Conservation (phyloP, 2,797 vertebrate genomes). For the Amblyopsis hoosieri region DNA sequence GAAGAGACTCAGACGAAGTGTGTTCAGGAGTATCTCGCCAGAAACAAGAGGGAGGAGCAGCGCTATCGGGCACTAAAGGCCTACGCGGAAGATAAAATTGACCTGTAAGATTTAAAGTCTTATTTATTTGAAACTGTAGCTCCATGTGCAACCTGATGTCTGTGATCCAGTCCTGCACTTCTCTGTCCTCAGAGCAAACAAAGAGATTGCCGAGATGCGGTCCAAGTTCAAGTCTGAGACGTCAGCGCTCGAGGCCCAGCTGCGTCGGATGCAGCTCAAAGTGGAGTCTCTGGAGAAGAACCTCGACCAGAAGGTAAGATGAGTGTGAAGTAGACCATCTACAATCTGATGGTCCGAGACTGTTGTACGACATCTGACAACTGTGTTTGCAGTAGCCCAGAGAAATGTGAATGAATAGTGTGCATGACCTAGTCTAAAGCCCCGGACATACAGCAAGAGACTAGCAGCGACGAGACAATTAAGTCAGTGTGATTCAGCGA, state of each 20-base stretch:
- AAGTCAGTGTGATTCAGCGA: too few species aligned
- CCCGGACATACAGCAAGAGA: neutral
- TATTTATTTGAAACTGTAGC: neutral
- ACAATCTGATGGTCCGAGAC: too few species aligned
- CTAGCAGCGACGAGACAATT: too few species aligned
- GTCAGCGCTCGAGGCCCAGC: conserved; percentile 80
- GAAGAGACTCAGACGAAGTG: conserved; percentile 90
- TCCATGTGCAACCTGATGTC: neutral
- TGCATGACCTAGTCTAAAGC: neutral
- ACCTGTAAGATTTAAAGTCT: conserved; percentile 73
- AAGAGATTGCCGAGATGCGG: conserved; percentile 85
- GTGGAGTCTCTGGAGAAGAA: conserved; percentile 86
- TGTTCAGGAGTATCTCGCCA: conserved; percentile 82
- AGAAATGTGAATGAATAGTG: neutral
- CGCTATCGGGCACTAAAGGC: conserved; percentile 90
- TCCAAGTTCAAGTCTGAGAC: conserved; percentile 81
- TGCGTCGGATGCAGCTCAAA: conserved; percentile 89
- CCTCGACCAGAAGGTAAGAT: conserved; percentile 89
- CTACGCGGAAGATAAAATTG: conserved; percentile 91
- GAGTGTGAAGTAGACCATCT: neutral
- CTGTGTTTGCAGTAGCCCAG: neutral
- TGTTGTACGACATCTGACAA: neutral
- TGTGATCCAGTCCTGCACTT: conserved; percentile 8
- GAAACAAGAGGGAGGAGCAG: conserved; percentile 87
- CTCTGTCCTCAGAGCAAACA: conserved; percentile 81